Evolutionary conservation across 2,797 vertebrate species (phyloP).

Genomic region (Uromys caudimaculatus): DNA sequence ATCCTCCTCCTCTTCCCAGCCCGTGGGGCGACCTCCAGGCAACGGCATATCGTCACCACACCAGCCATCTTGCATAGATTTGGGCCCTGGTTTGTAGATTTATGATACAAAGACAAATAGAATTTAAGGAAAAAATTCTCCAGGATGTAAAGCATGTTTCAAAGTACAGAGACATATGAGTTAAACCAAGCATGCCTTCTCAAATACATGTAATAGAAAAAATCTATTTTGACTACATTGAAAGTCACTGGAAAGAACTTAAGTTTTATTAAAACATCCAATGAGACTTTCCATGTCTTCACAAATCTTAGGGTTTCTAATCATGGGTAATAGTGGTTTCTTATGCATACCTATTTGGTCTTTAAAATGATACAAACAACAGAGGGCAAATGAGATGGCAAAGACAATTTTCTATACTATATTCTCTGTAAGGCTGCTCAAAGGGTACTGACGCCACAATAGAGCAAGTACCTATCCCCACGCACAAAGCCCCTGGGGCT

Average conservation of each 20-base stretch:
- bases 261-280: conserved; percentile 15
- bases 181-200: background rate
- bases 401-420: background rate
- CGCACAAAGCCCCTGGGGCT: background rate
- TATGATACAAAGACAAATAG: conserved; percentile 54
- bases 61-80: conserved; percentile 99
- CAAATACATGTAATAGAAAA: background rate
- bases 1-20: conserved; percentile 97
- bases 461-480: background rate
- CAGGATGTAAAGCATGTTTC: background rate
- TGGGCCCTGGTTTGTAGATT: conserved; percentile 88
- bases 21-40: conserved; percentile 88
- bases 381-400: background rate
- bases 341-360: background rate
- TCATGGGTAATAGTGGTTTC: background rate
- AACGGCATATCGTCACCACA: conserved; percentile 92
- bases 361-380: background rate
- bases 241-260: background rate
- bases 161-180: background rate
- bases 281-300: conserved; percentile 2
- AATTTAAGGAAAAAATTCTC: conserved; percentile 48
- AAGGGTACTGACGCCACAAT: background rate
- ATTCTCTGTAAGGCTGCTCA: conserved; percentile 10
- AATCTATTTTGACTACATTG: background rate
- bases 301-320: conserved; percentile 16